Evolutionary conservation across 2,888 invertebrate genomes (phyloP).

Genomic region (Oxytorus armatus): DNA sequence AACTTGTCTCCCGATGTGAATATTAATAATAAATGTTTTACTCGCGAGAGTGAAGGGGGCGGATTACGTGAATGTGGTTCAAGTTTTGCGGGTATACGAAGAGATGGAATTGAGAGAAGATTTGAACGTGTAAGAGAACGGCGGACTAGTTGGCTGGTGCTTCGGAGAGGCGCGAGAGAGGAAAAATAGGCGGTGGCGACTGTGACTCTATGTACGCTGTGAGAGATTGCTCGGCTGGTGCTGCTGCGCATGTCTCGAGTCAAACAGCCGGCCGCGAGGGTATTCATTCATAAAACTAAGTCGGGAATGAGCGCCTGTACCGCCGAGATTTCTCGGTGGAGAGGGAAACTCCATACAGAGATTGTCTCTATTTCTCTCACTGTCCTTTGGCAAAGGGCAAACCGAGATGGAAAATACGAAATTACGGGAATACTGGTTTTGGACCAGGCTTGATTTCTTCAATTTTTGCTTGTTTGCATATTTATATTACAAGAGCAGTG

Average conservation of each 20-base stretch:
- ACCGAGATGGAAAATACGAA: neutral
- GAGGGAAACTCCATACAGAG: slow-evolving; percentile 64
- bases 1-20: neutral
- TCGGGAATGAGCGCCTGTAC: slow-evolving; percentile 72
- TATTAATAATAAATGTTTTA: slow-evolving; percentile 4
- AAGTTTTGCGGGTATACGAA: slow-evolving; percentile 15
- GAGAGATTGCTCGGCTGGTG: slow-evolving; percentile 61
- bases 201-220: slow-evolving; percentile 39
- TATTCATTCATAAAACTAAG: slow-evolving; percentile 86
- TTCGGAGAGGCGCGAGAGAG: slow-evolving; percentile 40
- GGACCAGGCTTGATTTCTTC: neutral
- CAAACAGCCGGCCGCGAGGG: slow-evolving; percentile 78
- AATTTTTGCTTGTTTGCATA: neutral
- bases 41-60: slow-evolving; percentile 39
- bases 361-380: slow-evolving; percentile 45
- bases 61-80: slow-evolving; percentile 53
- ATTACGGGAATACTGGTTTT: neutral
- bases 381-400: slow-evolving; percentile 9
- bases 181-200: slow-evolving; percentile 52
- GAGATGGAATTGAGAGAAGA: slow-evolving; percentile 11
- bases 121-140: slow-evolving; percentile 27
- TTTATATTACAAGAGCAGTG: neutral
- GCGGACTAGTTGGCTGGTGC: slow-evolving; percentile 43
- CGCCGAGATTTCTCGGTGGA: slow-evolving; percentile 65
- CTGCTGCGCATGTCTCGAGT: slow-evolving; percentile 65